Base-by-base conservation (phyloP, 2,888 invertebrate genomes). In the Limnephilus rhombicus region DNA sequence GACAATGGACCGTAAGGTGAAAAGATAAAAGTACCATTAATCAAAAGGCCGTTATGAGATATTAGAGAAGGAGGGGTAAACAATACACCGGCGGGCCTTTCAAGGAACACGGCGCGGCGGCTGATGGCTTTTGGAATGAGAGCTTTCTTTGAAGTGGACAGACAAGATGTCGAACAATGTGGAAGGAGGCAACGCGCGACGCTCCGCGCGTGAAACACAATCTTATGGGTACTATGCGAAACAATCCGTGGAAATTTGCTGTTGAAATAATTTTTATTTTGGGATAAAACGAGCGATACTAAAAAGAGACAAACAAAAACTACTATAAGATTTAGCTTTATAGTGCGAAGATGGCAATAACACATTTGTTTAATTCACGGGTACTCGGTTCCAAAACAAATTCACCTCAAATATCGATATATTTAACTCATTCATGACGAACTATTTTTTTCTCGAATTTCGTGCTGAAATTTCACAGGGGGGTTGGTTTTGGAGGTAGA, bases 21-120 rank as follows among this genome's bases (percentile, higher is more conserved):
- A 92, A 89, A 92, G 91, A 92, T 91, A 92, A 91, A 91, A 91
- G 91, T 81, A 82, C 86, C 92, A 92, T 92, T 92, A 91, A 92
- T 92, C 92, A 92, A 91, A 92, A 86, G 86, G 87, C 81, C 86
- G 91, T 90, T 90, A 86, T 49, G 90, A 53, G 81, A 90, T 87
- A 53, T 87, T 87, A 86, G 85, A 34, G 18, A 9, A 37, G 83
- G 82, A 18, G 83, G 49, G 83, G 83, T 89, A 89, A 89, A 87
- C 87, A 87, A 87, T 87, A 68, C 53, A 37, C 34, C 37, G n/a
- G 37, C 82, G 29, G 34, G 68, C 68, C 9, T 68, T 68, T 68
- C 68, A 68, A 5, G 24, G 68, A 68, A 68, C 68, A 24, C 24
- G 68, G 24, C 24, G 68, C 24, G 68, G 24, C 24, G 68, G 18